These are phyloP conservation scores for Flabesymbios commensalis DNA, from an alignment of 2,888 invertebrate species.

Conservation along the genomic window DNA sequence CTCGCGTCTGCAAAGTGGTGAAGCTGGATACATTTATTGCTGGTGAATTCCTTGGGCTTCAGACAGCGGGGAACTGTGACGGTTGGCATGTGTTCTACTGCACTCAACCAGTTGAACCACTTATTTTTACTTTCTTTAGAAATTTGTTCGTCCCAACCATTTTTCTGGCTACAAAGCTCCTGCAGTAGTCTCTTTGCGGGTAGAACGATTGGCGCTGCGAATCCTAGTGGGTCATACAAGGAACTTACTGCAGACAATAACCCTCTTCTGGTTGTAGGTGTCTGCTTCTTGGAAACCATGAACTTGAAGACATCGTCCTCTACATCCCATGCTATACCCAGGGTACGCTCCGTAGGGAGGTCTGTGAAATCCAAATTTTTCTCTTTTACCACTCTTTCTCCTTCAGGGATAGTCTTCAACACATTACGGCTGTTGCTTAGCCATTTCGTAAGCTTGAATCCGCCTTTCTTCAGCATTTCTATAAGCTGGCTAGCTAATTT, in stretches of 20 bases:
- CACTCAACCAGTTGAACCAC: slow-evolving; percentile 21
- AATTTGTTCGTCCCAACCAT: background rate
- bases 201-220: slow-evolving; percentile 26
- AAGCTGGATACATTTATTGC: background rate
- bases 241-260: slow-evolving; percentile 31
- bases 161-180: slow-evolving; percentile 18
- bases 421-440: slow-evolving; percentile 5
- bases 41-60: slow-evolving; percentile 8
- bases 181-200: slow-evolving; percentile 29
- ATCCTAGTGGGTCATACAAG: slow-evolving; percentile 33
- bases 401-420: background rate
- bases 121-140: background rate
- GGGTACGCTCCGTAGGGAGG: slow-evolving; percentile 8
- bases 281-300: slow-evolving; percentile 17
- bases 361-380: background rate
- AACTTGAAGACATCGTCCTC: slow-evolving; percentile 24
- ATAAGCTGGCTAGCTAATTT: background rate
- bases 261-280: slow-evolving; percentile 22
- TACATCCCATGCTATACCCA: slow-evolving; percentile 30
- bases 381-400: background rate
- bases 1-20: slow-evolving; percentile 17
- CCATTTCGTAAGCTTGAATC: slow-evolving; percentile 18
- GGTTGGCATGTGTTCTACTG: slow-evolving; percentile 18
- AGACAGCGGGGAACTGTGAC: slow-evolving; percentile 26
- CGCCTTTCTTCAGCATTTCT: background rate